Evolutionary conservation across 1,140 invertebrate genomes (phyloP), one percentile per base, ranked within the genome.

Genomic region (Trachelipus rathkii): DNA sequence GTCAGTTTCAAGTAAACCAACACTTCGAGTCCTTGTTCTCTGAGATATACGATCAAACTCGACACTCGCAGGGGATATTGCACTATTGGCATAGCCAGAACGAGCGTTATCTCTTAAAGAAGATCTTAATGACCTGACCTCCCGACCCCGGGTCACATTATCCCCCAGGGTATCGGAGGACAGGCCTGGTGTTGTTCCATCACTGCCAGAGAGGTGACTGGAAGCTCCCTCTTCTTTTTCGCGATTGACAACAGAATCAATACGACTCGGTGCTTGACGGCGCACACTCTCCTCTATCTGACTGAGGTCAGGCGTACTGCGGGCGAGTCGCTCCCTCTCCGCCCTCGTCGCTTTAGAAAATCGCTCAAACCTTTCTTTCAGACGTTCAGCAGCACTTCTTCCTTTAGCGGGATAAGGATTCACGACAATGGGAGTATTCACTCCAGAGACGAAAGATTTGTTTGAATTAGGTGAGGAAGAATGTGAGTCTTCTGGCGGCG

Each of bases 1-100:
- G 86, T 94, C 93, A 79, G 93, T 94, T 87, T 94, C 93, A 84
- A 95, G 91, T 84, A 93, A 88, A 82, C 91, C 91, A 10, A 60
- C 69, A 44, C 76, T 75, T 24, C 78, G 76, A 50, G 72, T 76
- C 13, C 75, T 75, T 13, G 72, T 45, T 68, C 75, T 77, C 66
- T 71, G 76, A 50, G 78, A 70, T 13, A 76, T 75, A 11, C 75
- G 72, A 44, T 71, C 76, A 19, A 73, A 69, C 72, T 73, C 21
- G 70, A 24, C 43, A 45, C 75, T 73, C 33, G 33, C n/a, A 15
- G 69, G 19, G 10, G 9, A 19, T 44, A 67, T 23, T 43, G 13
- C 13, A 69, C 10, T 46, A 33, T 33, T 33, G 33, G 33, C 33
- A 33, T 33, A 33, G 33, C 33, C 33, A 24, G 24, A 15, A 33